phyloP scores from a whole-genome alignment of 2,888 invertebrate genomes.

The Netelia fuscicornis region DNA sequence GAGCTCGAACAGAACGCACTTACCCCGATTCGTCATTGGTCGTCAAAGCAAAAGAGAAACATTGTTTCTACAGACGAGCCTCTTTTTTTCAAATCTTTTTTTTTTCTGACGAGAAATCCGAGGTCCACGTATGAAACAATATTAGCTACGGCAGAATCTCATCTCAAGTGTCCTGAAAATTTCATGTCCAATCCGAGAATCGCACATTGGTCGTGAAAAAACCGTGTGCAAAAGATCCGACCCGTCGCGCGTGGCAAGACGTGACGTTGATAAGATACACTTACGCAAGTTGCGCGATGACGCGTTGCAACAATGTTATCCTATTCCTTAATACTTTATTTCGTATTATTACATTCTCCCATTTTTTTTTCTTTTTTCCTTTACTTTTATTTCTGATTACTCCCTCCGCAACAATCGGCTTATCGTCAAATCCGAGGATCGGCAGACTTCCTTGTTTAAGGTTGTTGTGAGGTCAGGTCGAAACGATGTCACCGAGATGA shows the following conservation, averaged over 20 bases:
- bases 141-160: background rate
- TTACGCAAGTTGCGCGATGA: background rate
- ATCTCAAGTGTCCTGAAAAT: background rate
- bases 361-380: no score
- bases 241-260: background rate
- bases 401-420: no score
- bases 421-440: no score
- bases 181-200: background rate
- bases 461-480: no score
- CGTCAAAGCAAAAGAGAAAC: background rate
- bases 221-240: background rate
- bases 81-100: background rate
- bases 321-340: background rate
- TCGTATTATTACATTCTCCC: background rate
- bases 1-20: background rate
- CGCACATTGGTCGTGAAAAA: background rate
- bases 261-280: background rate
- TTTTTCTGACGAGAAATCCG: background rate
- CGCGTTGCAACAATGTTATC: background rate
- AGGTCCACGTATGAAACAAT: background rate
- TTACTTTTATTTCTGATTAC: no score
- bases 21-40: background rate
- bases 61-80: background rate
- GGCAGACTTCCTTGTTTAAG: background rate
- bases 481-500: slow-evolving; percentile 52